These are phyloP conservation scores for Epinotia ramella DNA, from an alignment of 2,888 invertebrate species.

Conservation along the genomic window DNA sequence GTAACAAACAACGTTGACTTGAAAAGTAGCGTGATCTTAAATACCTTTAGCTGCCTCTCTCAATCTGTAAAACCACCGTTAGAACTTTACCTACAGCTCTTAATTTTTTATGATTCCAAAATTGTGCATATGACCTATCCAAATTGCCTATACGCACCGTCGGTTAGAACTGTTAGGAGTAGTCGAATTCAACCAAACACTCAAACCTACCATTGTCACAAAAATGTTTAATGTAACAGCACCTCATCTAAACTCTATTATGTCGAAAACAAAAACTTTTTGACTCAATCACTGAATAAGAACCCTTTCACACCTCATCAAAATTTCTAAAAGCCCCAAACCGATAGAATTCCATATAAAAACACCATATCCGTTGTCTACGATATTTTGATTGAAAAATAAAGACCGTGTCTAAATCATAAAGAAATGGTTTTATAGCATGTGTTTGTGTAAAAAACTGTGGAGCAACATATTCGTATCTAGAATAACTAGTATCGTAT, in stretches of 20 bases:
- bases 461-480: neutral
- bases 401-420: constrained; percentile 76
- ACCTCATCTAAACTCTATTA: constrained; percentile 47
- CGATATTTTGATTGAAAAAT: constrained; percentile 83
- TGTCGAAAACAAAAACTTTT: constrained; percentile 62
- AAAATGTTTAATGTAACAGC: constrained; percentile 12
- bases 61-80: no score
- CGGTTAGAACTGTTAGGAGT: no score
- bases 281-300: constrained; percentile 74
- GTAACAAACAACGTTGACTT: no score
- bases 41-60: no score
- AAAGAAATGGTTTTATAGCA: constrained; percentile 51
- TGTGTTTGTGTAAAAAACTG: constrained; percentile 29
- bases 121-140: no score
- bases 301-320: constrained; percentile 81
- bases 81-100: no score
- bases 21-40: no score
- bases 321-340: constrained; percentile 71
- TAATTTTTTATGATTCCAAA: no score
- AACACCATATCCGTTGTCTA: constrained; percentile 72
- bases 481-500: neutral
- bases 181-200: neutral
- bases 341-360: constrained; percentile 62
- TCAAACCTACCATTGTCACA: constrained; percentile 1
- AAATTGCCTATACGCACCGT: no score